These are phyloP conservation scores for Ochotona princeps DNA, from an alignment of 2,113 vertebrate genomes.

Conservation along the genomic window DNA sequence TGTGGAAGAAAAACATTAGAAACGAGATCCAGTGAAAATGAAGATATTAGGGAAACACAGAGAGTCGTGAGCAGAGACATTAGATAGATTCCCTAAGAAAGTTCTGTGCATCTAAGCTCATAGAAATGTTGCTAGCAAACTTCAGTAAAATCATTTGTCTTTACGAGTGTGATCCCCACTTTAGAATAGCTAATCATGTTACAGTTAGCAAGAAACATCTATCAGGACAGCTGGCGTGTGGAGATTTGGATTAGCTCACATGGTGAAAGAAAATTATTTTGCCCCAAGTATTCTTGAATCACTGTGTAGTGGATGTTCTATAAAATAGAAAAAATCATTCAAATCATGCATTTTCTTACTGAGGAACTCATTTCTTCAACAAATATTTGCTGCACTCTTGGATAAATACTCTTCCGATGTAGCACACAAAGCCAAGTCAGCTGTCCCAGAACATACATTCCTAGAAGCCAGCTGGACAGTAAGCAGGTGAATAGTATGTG, in stretches of 20 bases:
- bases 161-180: neutral
- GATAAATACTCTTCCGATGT: neutral
- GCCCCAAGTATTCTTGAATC: conserved; percentile 6
- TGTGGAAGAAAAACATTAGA: neutral
- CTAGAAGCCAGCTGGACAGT: neutral
- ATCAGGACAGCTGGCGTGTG: neutral
- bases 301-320: neutral
- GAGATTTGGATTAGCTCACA: conserved; percentile 47
- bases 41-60: neutral
- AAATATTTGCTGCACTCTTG: neutral
- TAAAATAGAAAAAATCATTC: conserved; percentile 18
- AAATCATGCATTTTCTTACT: neutral
- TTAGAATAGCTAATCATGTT: neutral
- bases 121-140: conserved; percentile 13
- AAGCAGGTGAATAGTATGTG: neutral
- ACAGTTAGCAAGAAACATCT: conserved; percentile 28
- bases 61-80: neutral
- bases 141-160: conserved; percentile 26
- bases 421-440: neutral
- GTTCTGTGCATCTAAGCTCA: conserved; percentile 19
- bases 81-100: neutral
- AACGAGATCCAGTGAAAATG: neutral
- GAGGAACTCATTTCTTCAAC: neutral
- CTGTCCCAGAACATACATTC: neutral
- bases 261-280: neutral